These are phyloP conservation scores for Xenotilapia leptura DNA, from an alignment of 2,113 vertebrate species.

Conservation along the genomic window DNA sequence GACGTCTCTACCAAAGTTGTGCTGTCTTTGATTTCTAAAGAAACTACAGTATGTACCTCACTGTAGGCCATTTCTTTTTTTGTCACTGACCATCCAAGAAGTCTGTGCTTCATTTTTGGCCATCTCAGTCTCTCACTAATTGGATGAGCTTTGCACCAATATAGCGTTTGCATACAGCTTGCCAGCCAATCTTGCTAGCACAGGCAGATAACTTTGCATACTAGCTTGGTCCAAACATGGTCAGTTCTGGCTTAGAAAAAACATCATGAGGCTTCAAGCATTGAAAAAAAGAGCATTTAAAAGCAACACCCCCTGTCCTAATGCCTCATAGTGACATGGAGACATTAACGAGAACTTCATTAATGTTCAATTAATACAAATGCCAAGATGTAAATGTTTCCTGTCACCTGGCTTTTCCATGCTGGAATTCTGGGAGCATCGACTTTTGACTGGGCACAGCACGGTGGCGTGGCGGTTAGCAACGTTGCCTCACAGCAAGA, in stretches of 20 bases:
- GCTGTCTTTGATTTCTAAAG: neutral
- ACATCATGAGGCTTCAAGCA: neutral
- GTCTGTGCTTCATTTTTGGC: neutral
- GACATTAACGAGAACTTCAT: neutral
- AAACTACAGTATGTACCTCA: neutral
- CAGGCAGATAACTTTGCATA: neutral
- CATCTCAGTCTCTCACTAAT: neutral
- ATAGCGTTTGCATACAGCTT: neutral
- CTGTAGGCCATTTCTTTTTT: neutral
- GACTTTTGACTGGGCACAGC: neutral
- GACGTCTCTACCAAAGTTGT: neutral
- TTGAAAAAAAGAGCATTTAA: neutral
- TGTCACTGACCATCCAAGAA: neutral
- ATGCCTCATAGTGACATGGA: neutral
- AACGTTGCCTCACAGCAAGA: neutral
- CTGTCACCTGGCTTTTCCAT: neutral
- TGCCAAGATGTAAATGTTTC: neutral
- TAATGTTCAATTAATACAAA: neutral
- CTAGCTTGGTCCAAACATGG: neutral
- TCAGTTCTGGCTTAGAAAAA: neutral
- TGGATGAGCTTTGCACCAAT: neutral
- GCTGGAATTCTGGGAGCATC: neutral
- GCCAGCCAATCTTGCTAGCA: neutral
- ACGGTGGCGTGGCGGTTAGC: neutral
- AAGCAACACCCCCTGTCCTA: neutral